Base-by-base conservation (phyloP, 2,888 invertebrate species). In the Lucinisca nassula region DNA sequence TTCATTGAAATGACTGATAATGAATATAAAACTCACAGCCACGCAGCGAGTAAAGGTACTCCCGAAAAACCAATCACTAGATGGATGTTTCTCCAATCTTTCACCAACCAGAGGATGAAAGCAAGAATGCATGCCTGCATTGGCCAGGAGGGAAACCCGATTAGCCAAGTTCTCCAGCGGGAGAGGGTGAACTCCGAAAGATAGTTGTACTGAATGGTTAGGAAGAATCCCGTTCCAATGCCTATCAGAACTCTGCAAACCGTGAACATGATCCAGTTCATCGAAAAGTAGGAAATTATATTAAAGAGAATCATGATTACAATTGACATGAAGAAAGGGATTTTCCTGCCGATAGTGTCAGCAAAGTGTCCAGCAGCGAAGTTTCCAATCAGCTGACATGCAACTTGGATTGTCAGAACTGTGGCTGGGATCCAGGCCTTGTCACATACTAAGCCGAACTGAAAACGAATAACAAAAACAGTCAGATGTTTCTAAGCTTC, bases 121-220 rank as follows among this genome's bases (percentile, higher is more conserved):
- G 79, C 74, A 17, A 84, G 24, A 1, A 84, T 8, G 32, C 84
- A 84, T 38, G 74, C 27, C 35, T 84, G 40, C 45, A 84, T 74
- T 0, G 87, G 84, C 87, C 87, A 87, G 21, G 87, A 87, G 0
- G 87, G 87, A 72, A 87, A 87, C 10, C 87, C 87, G 45, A 82
- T 82, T 6, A 84, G 80, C 87, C 87, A 87, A 0, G 82, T 40
- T 8, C 87, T 78, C 81, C 81, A 84, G 55, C 74, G 58, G 8
- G 87, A 81, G 30, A 84, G 78, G 0, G 81, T 61, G 37, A 84
- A 87, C 67, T 87, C 87, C 17, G 81, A 81, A 6, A 87, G 51
- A 6, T 84, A 38, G 55, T 70, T 78, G 32, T 82, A 87, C 70
- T 84, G 84, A 6, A 49, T 75, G 6, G 84, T 84, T 40, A 87